These are phyloP conservation scores for Ormyrus thymus DNA, from an alignment of 2,888 invertebrate genomes.

Conservation along the genomic window DNA sequence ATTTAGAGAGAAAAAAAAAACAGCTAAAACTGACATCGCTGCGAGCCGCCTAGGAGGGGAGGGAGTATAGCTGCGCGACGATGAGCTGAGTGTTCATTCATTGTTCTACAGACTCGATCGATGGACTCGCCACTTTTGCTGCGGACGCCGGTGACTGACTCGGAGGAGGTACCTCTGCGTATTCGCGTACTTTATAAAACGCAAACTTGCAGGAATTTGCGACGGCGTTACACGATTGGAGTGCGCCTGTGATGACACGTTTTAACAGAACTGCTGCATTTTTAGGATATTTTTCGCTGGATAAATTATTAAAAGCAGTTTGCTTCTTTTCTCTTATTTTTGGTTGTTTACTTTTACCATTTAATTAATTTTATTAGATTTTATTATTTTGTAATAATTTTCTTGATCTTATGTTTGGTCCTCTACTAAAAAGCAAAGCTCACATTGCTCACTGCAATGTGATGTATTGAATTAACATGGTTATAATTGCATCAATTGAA, in stretches of 20 bases:
- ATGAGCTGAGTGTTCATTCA: slow-evolving; percentile 10
- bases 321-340: too few relatives aligned
- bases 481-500: too few relatives aligned
- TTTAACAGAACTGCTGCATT: not conserved
- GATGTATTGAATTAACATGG: too few relatives aligned
- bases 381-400: too few relatives aligned
- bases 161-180: not conserved
- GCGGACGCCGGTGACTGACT: not conserved
- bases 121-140: slow-evolving; percentile 28
- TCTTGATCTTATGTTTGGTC: too few relatives aligned
- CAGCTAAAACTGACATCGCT: not conserved
- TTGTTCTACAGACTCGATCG: not conserved
- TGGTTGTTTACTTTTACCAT: too few relatives aligned
- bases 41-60: too few relatives aligned
- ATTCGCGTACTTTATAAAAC: slow-evolving; percentile 9
- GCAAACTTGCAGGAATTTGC: not conserved
- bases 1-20: not conserved
- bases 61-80: not conserved
- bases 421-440: too few relatives aligned
- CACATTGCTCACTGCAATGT: too few relatives aligned
- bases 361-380: too few relatives aligned
- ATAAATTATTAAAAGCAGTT: too few relatives aligned
- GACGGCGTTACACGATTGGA: slow-evolving; percentile 7
- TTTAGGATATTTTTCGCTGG: not conserved
- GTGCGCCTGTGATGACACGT: not conserved